Conservation (phyloP, 1,140 invertebrate species). For the Drosophila pruinosa region DNA sequence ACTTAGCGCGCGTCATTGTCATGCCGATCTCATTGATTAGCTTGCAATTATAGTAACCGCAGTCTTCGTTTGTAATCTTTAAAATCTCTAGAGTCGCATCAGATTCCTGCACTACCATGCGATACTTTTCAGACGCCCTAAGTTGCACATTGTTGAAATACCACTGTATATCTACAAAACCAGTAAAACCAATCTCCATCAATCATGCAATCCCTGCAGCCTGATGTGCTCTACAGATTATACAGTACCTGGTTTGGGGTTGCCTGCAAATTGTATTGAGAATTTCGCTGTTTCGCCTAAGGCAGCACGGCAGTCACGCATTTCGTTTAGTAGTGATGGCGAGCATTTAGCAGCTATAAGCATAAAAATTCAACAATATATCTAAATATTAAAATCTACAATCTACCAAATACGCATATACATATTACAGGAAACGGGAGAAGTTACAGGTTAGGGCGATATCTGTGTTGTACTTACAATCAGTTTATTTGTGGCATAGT, state of each 20-base stretch:
- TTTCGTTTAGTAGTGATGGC: conserved; percentile 92
- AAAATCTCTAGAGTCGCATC: conserved; percentile 89
- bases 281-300: conserved; percentile 90
- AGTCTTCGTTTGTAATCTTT: conserved; percentile 87
- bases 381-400: conserved; percentile 56
- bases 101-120: conserved; percentile 87
- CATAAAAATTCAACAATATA: conserved; percentile 62
- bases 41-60: conserved; percentile 94
- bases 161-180: conserved; percentile 92
- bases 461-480: conserved; percentile 52
- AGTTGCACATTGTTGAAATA: conserved; percentile 93
- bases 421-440: background rate
- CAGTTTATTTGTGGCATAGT: background rate
- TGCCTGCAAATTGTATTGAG: conserved; percentile 91
- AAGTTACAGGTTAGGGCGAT: background rate
- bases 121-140: conserved; percentile 88
- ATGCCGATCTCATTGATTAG: conserved; percentile 92
- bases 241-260: conserved; percentile 90
- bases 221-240: conserved; percentile 5
- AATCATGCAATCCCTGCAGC: conserved; percentile 5
- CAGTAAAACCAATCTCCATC: conserved; percentile 48
- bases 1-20: conserved; percentile 90
- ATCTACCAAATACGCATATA: background rate
- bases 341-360: conserved; percentile 89
- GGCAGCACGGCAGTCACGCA: conserved; percentile 88